These are phyloP conservation scores for Tadarida brasiliensis DNA, from an alignment of 2,797 vertebrate genomes.

Conservation along the genomic window DNA sequence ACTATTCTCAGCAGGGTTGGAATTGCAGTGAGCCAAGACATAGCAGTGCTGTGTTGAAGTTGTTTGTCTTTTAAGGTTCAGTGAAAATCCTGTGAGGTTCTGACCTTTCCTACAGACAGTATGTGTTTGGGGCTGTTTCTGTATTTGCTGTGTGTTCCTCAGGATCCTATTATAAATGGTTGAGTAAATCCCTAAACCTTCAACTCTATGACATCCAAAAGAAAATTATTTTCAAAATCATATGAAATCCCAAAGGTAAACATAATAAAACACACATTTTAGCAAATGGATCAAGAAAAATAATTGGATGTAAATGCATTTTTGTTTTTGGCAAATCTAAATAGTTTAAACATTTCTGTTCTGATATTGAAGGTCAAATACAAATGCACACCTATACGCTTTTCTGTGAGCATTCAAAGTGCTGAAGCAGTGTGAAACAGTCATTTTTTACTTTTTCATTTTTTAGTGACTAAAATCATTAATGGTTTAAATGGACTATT, in stretches of 20 bases:
- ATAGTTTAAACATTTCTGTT: slow-evolving; percentile 38
- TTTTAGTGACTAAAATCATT: not conserved
- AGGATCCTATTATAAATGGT: slow-evolving; percentile 72
- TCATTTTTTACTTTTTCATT: not conserved
- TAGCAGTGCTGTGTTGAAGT: not conserved
- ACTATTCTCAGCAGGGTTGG: slow-evolving; percentile 49
- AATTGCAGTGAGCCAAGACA: slow-evolving; percentile 36
- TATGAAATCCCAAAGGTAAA: slow-evolving; percentile 55
- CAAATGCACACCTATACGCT: not conserved
- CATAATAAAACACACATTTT: not conserved
- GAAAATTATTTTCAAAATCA: slow-evolving; percentile 75
- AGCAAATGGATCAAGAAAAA: slow-evolving; percentile 24
- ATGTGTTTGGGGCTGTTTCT: slow-evolving; percentile 36
- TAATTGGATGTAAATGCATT: not conserved
- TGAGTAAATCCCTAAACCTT: slow-evolving; percentile 64
- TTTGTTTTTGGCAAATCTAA: not conserved
- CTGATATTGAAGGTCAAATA: not conserved
- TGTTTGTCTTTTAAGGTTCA: slow-evolving; percentile 79
- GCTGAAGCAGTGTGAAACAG: not conserved
- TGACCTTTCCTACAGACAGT: slow-evolving; percentile 70
- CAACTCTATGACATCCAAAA: slow-evolving; percentile 49
- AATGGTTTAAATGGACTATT: not conserved
- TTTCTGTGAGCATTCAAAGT: not conserved
- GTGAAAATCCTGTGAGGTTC: slow-evolving; percentile 55
- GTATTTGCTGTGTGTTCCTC: slow-evolving; percentile 55